These are phyloP conservation scores for Piezodorus guildinii DNA, from an alignment of 1,140 invertebrate genomes.

Conservation along the genomic window DNA sequence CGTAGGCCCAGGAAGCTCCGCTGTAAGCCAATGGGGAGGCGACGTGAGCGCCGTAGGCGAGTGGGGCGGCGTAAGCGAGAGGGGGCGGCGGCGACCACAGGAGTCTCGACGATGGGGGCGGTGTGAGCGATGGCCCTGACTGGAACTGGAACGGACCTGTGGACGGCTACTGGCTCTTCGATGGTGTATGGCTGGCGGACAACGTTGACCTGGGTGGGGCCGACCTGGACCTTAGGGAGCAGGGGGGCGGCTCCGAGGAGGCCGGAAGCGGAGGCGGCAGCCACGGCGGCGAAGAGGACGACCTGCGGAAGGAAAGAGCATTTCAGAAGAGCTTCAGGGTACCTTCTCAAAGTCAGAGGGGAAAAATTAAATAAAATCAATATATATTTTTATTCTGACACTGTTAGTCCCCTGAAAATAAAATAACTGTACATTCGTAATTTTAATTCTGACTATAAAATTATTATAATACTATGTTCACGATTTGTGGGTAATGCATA, in stretches of 20 bases:
- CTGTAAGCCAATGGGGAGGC: slow-evolving; percentile 3
- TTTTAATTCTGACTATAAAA: no score
- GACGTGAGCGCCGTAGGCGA: slow-evolving; percentile 15
- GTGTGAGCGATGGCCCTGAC: slow-evolving; percentile 30
- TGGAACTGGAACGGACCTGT: slow-evolving; percentile 30
- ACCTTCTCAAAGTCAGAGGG: no score
- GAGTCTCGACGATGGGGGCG: slow-evolving; percentile 24
- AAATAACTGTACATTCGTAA: no score
- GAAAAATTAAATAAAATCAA: no score
- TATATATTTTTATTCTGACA: no score
- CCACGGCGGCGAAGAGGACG: slow-evolving; percentile 23
- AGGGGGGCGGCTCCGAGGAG: slow-evolving; percentile 28
- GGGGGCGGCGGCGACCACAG: slow-evolving; percentile 15
- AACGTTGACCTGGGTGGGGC: slow-evolving; percentile 30
- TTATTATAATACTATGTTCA: no score
- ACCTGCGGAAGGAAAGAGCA: slow-evolving; percentile 16
- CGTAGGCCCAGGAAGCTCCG: slow-evolving; percentile 2
- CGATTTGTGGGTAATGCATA: no score
- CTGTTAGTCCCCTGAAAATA: no score
- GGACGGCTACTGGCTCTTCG: slow-evolving; percentile 28
- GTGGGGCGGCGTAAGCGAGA: slow-evolving; percentile 23
- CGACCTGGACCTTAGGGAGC: slow-evolving; percentile 30
- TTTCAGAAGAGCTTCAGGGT: no score
- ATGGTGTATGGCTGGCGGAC: slow-evolving; percentile 31
- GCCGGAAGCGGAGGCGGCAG: slow-evolving; percentile 18